Percentiles rank a stretch among this genome's conserved stretches.
phyloP scores from a whole-genome alignment of 2,888 invertebrate genomes.

The Myopa tessellatipennis region DNA sequence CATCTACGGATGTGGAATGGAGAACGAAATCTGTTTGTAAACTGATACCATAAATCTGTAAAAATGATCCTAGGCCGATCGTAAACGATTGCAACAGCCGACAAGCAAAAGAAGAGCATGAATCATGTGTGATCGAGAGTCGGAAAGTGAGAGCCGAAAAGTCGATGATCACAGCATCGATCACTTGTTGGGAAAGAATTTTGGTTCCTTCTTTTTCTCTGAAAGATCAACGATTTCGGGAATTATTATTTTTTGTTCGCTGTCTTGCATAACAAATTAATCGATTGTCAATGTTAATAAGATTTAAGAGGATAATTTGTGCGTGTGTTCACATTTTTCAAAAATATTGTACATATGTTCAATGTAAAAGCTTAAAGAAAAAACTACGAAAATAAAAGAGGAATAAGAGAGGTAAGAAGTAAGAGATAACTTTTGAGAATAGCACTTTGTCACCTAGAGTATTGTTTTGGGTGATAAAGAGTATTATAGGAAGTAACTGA shows the following conservation, averaged over 20 bases:
- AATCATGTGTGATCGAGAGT: constrained; percentile 20
- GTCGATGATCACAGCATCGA: constrained; percentile 28
- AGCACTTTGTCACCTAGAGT: too few relatives aligned
- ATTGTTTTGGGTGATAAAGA: too few relatives aligned
- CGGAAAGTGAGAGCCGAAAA: neutral
- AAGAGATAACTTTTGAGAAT: too few relatives aligned
- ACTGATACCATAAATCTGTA: constrained; percentile 41
- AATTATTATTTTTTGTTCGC: constrained; percentile 2
- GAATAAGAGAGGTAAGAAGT: too few relatives aligned
- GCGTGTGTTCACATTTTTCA: constrained; percentile 54
- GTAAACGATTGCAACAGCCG: constrained; percentile 21
- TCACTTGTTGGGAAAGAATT: constrained; percentile 20
- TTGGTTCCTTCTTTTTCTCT: neutral
- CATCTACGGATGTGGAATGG: neutral
- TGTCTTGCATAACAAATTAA: constrained; percentile 61
- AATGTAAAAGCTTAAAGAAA: too few relatives aligned
- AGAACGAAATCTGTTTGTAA: constrained; percentile 13
- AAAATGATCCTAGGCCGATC: constrained; percentile 34
- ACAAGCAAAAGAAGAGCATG: neutral
- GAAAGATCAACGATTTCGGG: constrained; percentile 24
- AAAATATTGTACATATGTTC: constrained; percentile 26
- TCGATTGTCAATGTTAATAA: constrained; percentile 63
- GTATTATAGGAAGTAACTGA: too few relatives aligned
- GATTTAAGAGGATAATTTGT: constrained; percentile 58
- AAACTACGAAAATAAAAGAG: too few relatives aligned